These are phyloP conservation scores for Hippocampus guttulatus DNA, from an alignment of 2,113 vertebrate genomes.

Conservation along the genomic window DNA sequence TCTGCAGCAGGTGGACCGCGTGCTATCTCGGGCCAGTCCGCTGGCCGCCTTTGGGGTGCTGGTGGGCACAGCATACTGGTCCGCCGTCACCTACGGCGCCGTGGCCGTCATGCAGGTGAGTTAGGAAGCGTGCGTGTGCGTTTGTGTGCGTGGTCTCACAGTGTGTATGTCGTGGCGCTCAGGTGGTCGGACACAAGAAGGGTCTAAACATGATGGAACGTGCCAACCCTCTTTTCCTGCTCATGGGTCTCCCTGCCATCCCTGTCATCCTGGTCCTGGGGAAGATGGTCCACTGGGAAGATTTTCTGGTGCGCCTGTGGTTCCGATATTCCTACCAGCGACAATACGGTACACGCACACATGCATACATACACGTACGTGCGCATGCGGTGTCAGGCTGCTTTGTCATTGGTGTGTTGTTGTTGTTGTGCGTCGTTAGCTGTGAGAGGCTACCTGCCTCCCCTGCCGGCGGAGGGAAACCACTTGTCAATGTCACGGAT, in stretches of 20 bases:
- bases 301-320: conserved; percentile 71
- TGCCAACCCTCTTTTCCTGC: conserved; percentile 73
- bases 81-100: conserved; percentile 75
- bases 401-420: background rate
- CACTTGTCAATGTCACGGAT: conserved; percentile 73
- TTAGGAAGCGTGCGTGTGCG: background rate
- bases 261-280: conserved; percentile 73
- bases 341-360: conserved; percentile 25
- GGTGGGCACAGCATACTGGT: conserved; percentile 75
- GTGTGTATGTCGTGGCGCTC: background rate
- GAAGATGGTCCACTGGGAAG: conserved; percentile 78
- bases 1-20: conserved; percentile 71
- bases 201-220: conserved; percentile 74
- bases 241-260: conserved; percentile 76
- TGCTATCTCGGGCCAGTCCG: conserved; percentile 69
- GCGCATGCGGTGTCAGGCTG: background rate
- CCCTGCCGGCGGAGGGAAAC: conserved; percentile 51
- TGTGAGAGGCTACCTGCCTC: conserved; percentile 40
- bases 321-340: conserved; percentile 60
- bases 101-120: conserved; percentile 79
- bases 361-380: no score
- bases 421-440: conserved; percentile 38
- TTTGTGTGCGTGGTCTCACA: background rate
- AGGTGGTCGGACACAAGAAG: conserved; percentile 78
- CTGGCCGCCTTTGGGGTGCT: conserved; percentile 72